These are phyloP conservation scores for Chrysopa pallens DNA, from an alignment of 1,140 invertebrate species.

Conservation along the genomic window DNA sequence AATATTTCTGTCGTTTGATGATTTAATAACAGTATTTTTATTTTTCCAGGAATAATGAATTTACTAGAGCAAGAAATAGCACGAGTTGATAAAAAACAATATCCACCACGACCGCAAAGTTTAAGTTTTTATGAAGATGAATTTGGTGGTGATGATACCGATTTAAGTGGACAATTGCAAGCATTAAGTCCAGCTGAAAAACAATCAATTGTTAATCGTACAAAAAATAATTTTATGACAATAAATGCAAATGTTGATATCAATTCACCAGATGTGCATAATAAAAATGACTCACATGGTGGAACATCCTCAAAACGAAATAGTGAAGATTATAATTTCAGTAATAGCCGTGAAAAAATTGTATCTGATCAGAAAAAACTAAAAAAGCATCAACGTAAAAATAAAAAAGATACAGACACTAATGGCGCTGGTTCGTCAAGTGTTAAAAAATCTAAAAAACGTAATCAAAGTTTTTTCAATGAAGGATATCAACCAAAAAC, in stretches of 20 bases:
- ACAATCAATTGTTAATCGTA: conserved; percentile 2
- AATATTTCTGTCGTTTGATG: too few relatives aligned
- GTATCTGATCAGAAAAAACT: conserved; percentile 15
- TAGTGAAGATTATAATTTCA: conserved; percentile 10
- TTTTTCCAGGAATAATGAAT: conserved; percentile 25
- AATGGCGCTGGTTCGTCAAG: conserved; percentile 7
- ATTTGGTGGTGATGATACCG: conserved; percentile 12
- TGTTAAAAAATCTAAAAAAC: conserved; percentile 6
- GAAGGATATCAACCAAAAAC: conserved; percentile 18
- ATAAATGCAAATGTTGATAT: not conserved
- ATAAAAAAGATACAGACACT: conserved; percentile 14
- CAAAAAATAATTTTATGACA: not conserved
- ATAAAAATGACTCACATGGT: not conserved
- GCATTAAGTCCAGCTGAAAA: conserved; percentile 20
- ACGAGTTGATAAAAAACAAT: conserved; percentile 19
- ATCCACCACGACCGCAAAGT: conserved; percentile 18
- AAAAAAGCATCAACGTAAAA: conserved; percentile 20
- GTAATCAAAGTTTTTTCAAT: conserved; percentile 17
- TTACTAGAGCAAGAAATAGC: conserved; percentile 38
- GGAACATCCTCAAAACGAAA: not conserved
- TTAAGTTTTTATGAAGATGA: conserved; percentile 23
- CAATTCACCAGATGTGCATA: not conserved
- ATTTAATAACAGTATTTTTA: too few relatives aligned
- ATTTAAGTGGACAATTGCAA: conserved; percentile 16
- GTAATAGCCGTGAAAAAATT: conserved; percentile 23